Evolutionary conservation across 2,888 invertebrate species (phyloP).

Genomic region (Julus scanicus): DNA sequence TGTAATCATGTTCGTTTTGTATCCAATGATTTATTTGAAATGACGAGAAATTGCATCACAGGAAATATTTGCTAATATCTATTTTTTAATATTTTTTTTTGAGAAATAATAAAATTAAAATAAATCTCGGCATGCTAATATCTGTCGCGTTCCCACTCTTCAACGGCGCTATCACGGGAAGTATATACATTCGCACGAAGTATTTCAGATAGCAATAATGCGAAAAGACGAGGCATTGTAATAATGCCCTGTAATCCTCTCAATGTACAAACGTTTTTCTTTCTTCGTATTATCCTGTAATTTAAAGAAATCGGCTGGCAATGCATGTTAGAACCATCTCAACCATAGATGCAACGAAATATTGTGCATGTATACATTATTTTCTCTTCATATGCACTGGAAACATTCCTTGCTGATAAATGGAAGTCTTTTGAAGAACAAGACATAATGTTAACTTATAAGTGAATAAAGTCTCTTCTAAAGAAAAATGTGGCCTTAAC

Average conservation of each 20-base stretch:
- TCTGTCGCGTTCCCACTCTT: neutral
- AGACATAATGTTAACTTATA: neutral
- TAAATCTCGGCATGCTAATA: constrained; percentile 2
- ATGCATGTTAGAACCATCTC: neutral
- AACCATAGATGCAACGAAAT: neutral
- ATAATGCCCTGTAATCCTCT: constrained; percentile 30
- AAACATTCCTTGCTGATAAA: neutral
- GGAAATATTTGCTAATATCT: neutral
- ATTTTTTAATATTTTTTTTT: neutral
- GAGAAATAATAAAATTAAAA: constrained; percentile 1
- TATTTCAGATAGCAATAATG: constrained; percentile 4
- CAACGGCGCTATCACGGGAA: neutral
- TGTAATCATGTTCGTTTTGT: no score
- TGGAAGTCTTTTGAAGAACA: neutral
- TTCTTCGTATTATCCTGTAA: constrained; percentile 11
- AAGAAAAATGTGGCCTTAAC: no score
- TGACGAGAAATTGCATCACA: neutral
- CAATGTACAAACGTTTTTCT: constrained; percentile 24
- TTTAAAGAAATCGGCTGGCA: neutral
- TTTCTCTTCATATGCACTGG: neutral
- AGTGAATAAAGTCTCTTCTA: no score
- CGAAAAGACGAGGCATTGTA: constrained; percentile 4
- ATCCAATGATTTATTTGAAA: neutral
- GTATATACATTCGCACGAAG: neutral
- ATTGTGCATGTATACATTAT: neutral